Percentiles rank a stretch among this genome's conserved stretches.
These are phyloP conservation scores for Quiscalus mexicanus DNA, from an alignment of 2,113 vertebrate genomes.

Conservation along the genomic window DNA sequence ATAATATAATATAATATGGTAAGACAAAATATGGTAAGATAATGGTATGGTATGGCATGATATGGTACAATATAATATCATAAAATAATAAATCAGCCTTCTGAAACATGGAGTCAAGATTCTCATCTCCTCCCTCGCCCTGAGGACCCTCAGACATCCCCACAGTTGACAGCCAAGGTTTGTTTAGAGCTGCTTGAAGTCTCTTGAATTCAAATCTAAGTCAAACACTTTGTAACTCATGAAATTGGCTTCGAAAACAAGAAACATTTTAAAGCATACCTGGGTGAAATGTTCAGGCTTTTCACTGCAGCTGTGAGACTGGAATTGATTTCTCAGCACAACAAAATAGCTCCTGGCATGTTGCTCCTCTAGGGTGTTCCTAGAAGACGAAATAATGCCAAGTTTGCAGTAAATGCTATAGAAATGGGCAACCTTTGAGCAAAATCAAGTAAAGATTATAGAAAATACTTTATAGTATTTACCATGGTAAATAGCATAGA, in stretches of 20 bases:
- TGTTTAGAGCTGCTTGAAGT: not conserved
- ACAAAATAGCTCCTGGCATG: not conserved
- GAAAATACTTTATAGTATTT: no score
- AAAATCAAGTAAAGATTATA: not conserved
- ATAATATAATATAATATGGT: no score
- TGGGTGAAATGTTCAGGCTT: not conserved
- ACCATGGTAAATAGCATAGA: not conserved
- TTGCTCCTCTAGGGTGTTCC: not conserved
- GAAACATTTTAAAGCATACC: not conserved
- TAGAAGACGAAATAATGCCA: not conserved
- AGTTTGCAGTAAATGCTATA: not conserved
- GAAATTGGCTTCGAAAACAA: not conserved
- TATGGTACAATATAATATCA: no score
- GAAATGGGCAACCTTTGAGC: not conserved
- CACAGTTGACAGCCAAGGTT: not conserved
- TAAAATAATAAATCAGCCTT: no score
- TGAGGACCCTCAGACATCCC: no score
- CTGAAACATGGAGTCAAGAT: no score
- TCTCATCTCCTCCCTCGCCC: no score
- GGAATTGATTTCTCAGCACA: not conserved
- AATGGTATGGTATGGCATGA: no score
- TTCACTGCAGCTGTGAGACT: not conserved
- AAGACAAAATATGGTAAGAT: no score
- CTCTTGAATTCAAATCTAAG: not conserved
- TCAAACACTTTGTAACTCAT: not conserved